These are phyloP conservation scores for Callaeas wilsoni DNA, from an alignment of 2,113 vertebrate genomes.

Conservation along the genomic window DNA sequence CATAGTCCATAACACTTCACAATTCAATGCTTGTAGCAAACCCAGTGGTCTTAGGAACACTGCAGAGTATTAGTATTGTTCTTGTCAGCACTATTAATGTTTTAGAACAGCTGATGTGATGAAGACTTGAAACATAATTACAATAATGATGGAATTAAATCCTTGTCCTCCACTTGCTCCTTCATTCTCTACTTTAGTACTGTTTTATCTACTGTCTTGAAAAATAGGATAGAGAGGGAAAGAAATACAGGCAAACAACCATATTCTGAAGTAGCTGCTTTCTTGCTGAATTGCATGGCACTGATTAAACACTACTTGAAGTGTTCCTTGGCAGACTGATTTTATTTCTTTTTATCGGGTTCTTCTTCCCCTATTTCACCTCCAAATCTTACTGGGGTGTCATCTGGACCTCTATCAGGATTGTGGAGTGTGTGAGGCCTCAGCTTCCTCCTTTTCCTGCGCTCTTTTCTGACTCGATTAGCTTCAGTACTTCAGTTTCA, in stretches of 20 bases:
- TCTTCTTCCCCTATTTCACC: neutral
- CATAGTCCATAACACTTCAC: neutral
- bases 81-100: neutral
- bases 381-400: neutral
- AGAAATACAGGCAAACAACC: neutral
- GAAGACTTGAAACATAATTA: neutral
- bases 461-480: neutral
- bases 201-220: neutral
- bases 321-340: accelerated
- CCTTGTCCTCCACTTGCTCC: neutral
- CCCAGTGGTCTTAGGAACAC: neutral
- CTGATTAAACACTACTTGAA: neutral
- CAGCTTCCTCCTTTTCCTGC: neutral
- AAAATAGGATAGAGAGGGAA: neutral
- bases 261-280: neutral
- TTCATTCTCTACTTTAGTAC: neutral
- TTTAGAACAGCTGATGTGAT: neutral
- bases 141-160: neutral
- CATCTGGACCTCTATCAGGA: neutral
- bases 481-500: neutral
- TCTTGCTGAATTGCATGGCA: neutral
- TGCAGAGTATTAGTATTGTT: neutral
- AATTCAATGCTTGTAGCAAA: neutral
- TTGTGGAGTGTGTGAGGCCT: neutral
- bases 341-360: neutral